phyloP scores from a whole-genome alignment of 2,888 invertebrate genomes.

The Cordylochernes scorpioides region DNA sequence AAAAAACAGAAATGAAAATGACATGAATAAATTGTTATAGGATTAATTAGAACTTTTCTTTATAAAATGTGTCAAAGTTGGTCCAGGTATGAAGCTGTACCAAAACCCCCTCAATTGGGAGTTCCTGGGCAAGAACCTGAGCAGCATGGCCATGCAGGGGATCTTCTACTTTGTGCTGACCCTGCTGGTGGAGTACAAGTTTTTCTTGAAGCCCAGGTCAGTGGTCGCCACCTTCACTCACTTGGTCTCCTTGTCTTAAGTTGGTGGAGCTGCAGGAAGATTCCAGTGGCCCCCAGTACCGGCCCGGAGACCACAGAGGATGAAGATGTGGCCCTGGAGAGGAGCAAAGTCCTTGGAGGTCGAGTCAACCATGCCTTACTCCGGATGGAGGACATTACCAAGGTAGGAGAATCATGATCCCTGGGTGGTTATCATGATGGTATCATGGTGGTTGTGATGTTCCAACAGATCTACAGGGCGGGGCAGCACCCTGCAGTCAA shows the following conservation, averaged over 20 bases:
- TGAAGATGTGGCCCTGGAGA: conserved; percentile 30
- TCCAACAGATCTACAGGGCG: conserved; percentile 8
- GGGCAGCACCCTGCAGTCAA: conserved; percentile 13
- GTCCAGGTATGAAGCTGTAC: conserved; percentile 18
- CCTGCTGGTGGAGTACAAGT: conserved; percentile 30
- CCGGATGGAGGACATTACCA: conserved; percentile 28
- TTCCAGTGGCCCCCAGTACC: neutral
- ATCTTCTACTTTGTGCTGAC: conserved; percentile 31
- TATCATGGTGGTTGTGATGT: neutral
- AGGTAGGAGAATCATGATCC: conserved; percentile 18
- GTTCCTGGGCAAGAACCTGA: conserved; percentile 37
- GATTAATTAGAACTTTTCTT: too few species aligned
- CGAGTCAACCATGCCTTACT: conserved; percentile 26
- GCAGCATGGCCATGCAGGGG: conserved; percentile 35
- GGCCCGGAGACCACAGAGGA: conserved; percentile 28
- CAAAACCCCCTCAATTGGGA: conserved; percentile 29
- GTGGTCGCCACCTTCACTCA: neutral
- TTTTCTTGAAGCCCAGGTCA: conserved; percentile 17
- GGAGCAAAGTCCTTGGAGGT: conserved; percentile 23
- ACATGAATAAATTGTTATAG: too few species aligned
- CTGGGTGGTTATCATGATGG: neutral
- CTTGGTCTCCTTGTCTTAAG: neutral
- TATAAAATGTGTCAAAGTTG: too few species aligned
- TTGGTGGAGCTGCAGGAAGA: neutral
- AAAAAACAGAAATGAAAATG: too few species aligned